Conservation (phyloP, 2,113 vertebrate genomes). For the Capra hircus region DNA sequence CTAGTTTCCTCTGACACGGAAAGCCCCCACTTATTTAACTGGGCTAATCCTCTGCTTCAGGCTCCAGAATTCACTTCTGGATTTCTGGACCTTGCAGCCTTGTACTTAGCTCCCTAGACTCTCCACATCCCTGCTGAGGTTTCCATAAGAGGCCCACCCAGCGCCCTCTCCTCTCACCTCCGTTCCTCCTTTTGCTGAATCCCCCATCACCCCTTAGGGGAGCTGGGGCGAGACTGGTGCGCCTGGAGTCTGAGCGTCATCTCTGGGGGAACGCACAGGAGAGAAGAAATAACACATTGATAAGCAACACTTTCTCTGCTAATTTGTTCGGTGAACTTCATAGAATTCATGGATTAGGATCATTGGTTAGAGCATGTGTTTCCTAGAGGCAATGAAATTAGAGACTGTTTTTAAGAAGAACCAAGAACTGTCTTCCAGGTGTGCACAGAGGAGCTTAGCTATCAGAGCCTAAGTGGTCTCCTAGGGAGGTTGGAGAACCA, state of each 20-base stretch:
- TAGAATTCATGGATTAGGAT: not conserved
- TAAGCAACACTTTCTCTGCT: not conserved
- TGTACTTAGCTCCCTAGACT: not conserved
- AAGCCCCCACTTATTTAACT: not conserved
- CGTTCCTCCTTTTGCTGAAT: not conserved
- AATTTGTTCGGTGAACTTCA: not conserved
- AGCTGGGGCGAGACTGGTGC: accelerated
- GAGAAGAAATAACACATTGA: not conserved
- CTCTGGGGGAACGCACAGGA: not conserved
- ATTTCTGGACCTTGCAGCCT: too few species aligned
- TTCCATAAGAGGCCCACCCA: not conserved
- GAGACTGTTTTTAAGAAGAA: not conserved
- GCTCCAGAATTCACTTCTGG: not conserved
- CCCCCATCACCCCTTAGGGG: too few species aligned
- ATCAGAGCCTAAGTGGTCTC: not conserved
- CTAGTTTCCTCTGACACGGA: not conserved
- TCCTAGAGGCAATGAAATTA: not conserved
- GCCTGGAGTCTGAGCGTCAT: not conserved
- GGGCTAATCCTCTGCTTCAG: not conserved
- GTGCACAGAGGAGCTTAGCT: not conserved
- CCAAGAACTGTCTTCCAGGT: not conserved
- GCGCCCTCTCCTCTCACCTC: not conserved
- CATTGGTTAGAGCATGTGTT: not conserved
- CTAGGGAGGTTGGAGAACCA: not conserved
- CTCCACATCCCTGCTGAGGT: not conserved